Conservation (phyloP, 2,888 invertebrate genomes). For the Biston stratarius region DNA sequence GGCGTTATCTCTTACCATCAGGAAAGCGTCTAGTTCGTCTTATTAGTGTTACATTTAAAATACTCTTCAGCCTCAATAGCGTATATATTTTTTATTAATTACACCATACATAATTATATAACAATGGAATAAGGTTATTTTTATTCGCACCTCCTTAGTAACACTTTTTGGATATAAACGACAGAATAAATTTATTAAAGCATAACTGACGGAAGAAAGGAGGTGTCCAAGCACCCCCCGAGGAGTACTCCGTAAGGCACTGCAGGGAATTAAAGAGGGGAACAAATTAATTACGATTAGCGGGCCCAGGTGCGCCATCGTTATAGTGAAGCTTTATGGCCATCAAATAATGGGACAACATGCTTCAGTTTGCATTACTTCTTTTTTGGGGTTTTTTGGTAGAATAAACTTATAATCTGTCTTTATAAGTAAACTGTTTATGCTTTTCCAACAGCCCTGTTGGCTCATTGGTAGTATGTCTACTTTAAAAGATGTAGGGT, state of each 20-base stretch:
- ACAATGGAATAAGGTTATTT: neutral
- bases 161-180: neutral
- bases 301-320: slow-evolving; percentile 28
- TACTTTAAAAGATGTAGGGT: too few species aligned
- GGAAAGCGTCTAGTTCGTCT: too few species aligned
- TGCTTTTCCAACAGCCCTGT: neutral
- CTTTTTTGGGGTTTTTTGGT: neutral
- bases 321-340: slow-evolving; percentile 26
- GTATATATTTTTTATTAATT: too few species aligned
- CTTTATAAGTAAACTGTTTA: too few species aligned
- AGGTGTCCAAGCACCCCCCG: slow-evolving; percentile 15
- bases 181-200: slow-evolving; percentile 12
- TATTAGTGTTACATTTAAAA: too few species aligned
- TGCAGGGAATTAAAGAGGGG: slow-evolving; percentile 22
- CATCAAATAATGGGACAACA: slow-evolving; percentile 16
- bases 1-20: too few species aligned
- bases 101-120: too few species aligned
- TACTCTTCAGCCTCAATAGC: too few species aligned
- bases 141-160: slow-evolving; percentile 2
- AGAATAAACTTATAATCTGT: neutral
- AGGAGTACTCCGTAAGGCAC: slow-evolving; percentile 8
- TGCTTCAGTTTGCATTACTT: neutral
- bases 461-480: too few species aligned
- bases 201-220: slow-evolving; percentile 16
- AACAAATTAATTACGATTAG: slow-evolving; percentile 34